A percentile compares a stretch with the other conserved stretches of the same genome.
Conservation (phyloP, 2,797 vertebrate genomes). For the Alosa sapidissima region DNA sequence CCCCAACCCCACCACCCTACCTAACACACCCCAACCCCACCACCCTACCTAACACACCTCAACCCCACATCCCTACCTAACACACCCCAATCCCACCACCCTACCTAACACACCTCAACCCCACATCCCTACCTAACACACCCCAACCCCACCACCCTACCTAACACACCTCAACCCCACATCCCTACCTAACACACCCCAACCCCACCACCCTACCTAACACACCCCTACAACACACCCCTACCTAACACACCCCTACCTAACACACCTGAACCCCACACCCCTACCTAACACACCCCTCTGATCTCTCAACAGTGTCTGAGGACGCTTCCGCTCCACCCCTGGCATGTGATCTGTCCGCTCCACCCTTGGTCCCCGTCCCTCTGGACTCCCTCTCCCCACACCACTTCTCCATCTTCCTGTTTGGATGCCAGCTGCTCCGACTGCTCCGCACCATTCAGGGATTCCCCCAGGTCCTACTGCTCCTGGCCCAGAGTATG, state of each 20-base stretch:
- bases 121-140: background rate
- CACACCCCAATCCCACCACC: too few relatives aligned
- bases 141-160: too few relatives aligned
- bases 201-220: background rate
- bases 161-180: too few relatives aligned
- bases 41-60: background rate
- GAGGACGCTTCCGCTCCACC: slow-evolving; percentile 14
- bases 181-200: too few relatives aligned
- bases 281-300: background rate
- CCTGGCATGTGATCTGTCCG: slow-evolving; percentile 30
- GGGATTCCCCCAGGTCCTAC: slow-evolving; percentile 68
- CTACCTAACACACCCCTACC: too few relatives aligned
- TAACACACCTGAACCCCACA: too few relatives aligned
- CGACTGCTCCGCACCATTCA: slow-evolving; percentile 65
- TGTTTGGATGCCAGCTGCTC: slow-evolving; percentile 78
- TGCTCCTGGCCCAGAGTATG: slow-evolving; percentile 74
- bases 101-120: too few relatives aligned
- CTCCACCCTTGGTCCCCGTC: slow-evolving; percentile 65
- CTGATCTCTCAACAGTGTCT: slow-evolving; percentile 45
- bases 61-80: too few relatives aligned
- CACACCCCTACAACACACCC: too few relatives aligned
- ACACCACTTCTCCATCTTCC: slow-evolving; percentile 74
- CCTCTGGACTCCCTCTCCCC: slow-evolving; percentile 76
- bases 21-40: too few relatives aligned
- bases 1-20: too few relatives aligned